Conservation (phyloP, 2,797 vertebrate genomes). For the Graptemys geographica region DNA sequence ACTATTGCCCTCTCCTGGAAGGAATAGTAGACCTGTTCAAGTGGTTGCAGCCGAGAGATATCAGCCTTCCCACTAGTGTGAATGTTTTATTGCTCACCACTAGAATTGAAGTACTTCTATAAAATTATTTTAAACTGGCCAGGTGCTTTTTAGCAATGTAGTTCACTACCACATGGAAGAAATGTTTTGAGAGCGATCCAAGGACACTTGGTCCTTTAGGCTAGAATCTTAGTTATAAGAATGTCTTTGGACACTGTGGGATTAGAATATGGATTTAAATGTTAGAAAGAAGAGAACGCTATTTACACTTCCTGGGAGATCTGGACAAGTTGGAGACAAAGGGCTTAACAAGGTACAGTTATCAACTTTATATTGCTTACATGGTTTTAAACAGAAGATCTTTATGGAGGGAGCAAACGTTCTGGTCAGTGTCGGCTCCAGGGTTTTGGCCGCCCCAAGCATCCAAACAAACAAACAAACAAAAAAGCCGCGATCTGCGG, state of each 20-base stretch:
- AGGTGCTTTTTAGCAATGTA: background rate
- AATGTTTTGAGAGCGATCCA: background rate
- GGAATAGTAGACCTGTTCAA: background rate
- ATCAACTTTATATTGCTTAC: background rate
- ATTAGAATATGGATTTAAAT: background rate
- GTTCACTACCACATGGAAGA: background rate
- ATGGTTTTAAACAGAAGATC: slow-evolving; percentile 16
- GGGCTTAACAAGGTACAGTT: slow-evolving; percentile 11
- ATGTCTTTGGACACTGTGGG: background rate
- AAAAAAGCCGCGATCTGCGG: too few relatives aligned
- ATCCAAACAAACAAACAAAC: too few relatives aligned
- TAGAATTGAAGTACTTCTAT: background rate
- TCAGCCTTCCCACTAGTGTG: background rate
- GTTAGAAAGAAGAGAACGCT: background rate
- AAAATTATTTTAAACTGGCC: background rate
- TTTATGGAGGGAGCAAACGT: slow-evolving; percentile 20
- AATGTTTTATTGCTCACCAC: background rate
- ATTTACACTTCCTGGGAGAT: background rate
- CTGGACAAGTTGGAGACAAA: background rate
- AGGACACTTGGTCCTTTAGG: background rate
- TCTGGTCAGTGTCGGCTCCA: background rate
- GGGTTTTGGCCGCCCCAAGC: too few relatives aligned
- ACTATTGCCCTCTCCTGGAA: background rate
- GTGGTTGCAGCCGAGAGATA: background rate
- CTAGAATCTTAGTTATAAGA: background rate